These are phyloP conservation scores for Nemotelus nigrinus DNA, from an alignment of 2,888 invertebrate species.

Conservation along the genomic window DNA sequence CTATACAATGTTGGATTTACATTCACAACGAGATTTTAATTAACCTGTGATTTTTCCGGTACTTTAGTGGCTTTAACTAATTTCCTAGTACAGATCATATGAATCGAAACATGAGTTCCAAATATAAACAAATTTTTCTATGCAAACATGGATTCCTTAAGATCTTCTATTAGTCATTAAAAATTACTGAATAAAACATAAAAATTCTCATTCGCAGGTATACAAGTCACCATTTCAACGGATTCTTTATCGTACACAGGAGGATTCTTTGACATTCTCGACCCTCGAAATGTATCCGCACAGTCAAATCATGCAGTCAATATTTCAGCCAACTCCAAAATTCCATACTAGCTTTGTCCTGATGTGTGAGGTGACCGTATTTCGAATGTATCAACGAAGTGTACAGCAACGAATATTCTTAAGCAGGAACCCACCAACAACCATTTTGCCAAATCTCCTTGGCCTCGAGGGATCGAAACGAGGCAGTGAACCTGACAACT, in stretches of 20 bases:
- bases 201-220: slow-evolving; percentile 55
- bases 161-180: too few relatives aligned
- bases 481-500: slow-evolving; percentile 65
- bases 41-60: too few relatives aligned
- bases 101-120: too few relatives aligned
- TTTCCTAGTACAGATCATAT: too few relatives aligned
- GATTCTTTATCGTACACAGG: slow-evolving; percentile 62
- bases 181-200: not conserved
- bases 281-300: slow-evolving; percentile 64
- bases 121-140: too few relatives aligned
- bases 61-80: too few relatives aligned
- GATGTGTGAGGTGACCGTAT: slow-evolving; percentile 63
- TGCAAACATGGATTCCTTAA: too few relatives aligned
- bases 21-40: too few relatives aligned
- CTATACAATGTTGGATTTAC: too few relatives aligned
- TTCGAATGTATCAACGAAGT: slow-evolving; percentile 65
- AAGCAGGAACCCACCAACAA: slow-evolving; percentile 61
- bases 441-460: slow-evolving; percentile 63
- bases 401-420: slow-evolving; percentile 63
- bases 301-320: slow-evolving; percentile 63
- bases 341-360: slow-evolving; percentile 62
- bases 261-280: slow-evolving; percentile 63
- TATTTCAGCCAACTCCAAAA: slow-evolving; percentile 63
- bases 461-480: slow-evolving; percentile 64
- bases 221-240: slow-evolving; percentile 64